Conservation (phyloP, 2,888 invertebrate species). For the Diarsia rubi region DNA sequence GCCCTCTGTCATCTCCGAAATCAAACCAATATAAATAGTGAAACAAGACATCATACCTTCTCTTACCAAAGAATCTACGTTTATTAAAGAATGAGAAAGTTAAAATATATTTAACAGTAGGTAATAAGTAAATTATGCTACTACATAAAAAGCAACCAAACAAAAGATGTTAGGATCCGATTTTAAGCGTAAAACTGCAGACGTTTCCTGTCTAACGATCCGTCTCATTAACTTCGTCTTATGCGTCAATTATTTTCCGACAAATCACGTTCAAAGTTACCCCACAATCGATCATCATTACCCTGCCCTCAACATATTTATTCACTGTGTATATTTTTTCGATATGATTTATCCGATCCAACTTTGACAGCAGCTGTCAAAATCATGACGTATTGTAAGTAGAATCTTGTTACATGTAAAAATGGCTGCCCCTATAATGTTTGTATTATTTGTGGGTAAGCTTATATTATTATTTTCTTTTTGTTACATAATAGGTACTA, state of each 20-base stretch:
- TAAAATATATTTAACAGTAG: background rate
- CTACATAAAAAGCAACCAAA: background rate
- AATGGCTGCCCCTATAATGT: constrained; percentile 30
- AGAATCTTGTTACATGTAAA: constrained; percentile 38
- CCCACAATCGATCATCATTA: constrained; percentile 70
- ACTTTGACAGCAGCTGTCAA: constrained; percentile 69
- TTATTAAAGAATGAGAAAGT: background rate
- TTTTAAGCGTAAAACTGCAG: constrained; percentile 19
- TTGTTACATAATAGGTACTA: background rate
- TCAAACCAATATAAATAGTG: background rate
- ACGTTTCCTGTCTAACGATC: constrained; percentile 40
- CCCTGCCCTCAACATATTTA: constrained; percentile 60
- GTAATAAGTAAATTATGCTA: background rate
- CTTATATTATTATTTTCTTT: background rate
- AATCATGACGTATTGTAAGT: constrained; percentile 64
- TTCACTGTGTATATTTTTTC: constrained; percentile 62
- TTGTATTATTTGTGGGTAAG: background rate
- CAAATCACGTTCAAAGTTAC: constrained; percentile 61
- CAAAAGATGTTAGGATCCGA: constrained; percentile 31
- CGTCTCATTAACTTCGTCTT: constrained; percentile 50
- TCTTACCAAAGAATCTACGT: background rate
- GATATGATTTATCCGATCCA: constrained; percentile 62
- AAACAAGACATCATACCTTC: background rate
- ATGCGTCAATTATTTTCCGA: constrained; percentile 54
- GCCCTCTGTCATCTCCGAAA: no score